phyloP scores from a whole-genome alignment of 2,113 vertebrate species.

The Tyto alba region DNA sequence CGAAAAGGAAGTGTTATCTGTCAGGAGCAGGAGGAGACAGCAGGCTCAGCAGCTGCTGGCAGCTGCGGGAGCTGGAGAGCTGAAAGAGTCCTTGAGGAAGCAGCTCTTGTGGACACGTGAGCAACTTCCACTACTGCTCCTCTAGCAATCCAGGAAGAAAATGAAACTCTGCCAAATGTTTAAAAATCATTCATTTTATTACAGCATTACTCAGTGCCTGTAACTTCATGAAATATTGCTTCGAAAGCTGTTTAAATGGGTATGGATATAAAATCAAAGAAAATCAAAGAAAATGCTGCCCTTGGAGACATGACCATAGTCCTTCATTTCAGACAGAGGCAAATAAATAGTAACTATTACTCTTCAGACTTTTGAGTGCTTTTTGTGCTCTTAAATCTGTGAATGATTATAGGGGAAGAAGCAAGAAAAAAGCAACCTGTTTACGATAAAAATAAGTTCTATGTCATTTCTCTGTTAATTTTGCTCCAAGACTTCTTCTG shows the following conservation, averaged over 20 bases:
- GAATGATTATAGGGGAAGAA: neutral
- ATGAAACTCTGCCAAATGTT: neutral
- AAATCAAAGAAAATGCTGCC: slow-evolving; percentile 14
- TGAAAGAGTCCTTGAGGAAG: neutral
- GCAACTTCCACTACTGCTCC: neutral
- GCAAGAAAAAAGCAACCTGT: neutral
- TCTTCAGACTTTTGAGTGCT: neutral
- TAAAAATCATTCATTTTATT: neutral
- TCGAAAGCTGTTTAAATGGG: neutral
- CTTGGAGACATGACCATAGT: neutral
- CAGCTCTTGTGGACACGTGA: rapidly evolving
- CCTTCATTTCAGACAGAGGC: neutral
- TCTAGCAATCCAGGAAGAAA: neutral
- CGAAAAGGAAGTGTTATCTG: neutral
- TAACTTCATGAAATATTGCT: neutral
- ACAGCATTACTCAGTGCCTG: neutral
- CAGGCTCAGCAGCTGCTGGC: neutral
- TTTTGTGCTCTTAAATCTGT: neutral
- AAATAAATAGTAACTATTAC: neutral
- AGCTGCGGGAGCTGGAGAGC: neutral
- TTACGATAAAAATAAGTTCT: neutral
- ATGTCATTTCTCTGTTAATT: neutral
- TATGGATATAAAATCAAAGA: slow-evolving; percentile 24
- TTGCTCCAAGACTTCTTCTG: neutral
- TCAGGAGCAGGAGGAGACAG: neutral